A percentile compares a stretch with the other conserved stretches of the same genome.
phyloP scores from a whole-genome alignment of 2,888 invertebrate species.

The Mystacides longicornis region DNA sequence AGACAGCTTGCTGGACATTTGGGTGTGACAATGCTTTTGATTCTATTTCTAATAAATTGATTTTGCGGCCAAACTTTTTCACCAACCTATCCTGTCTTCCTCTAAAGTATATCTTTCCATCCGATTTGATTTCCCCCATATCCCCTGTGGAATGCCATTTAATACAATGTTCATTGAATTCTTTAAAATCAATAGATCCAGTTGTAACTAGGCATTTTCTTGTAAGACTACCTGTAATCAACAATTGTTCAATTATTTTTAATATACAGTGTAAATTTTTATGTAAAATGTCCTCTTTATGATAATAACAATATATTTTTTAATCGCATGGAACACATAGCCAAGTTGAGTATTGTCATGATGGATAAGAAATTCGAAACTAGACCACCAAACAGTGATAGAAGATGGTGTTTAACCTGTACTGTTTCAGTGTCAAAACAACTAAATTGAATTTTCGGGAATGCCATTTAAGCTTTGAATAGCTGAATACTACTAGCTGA shows the following conservation, averaged over 20 bases:
- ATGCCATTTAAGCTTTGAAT: too few relatives aligned
- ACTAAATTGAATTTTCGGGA: too few relatives aligned
- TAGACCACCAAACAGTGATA: too few relatives aligned
- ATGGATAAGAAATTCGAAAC: too few relatives aligned
- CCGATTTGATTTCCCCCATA: slow-evolving; percentile 48
- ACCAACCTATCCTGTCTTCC: slow-evolving; percentile 63
- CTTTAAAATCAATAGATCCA: slow-evolving; percentile 33
- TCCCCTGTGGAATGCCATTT: slow-evolving; percentile 61
- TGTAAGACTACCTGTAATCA: slow-evolving; percentile 38
- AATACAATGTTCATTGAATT: slow-evolving; percentile 5
- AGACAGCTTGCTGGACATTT: slow-evolving; percentile 45
- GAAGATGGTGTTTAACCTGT: too few relatives aligned
- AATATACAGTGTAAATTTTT: too few relatives aligned
- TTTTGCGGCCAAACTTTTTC: slow-evolving; percentile 69
- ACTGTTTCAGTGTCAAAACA: too few relatives aligned
- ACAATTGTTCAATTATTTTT: slow-evolving; percentile 16
- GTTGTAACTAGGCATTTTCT: slow-evolving; percentile 39
- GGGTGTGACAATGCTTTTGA: slow-evolving; percentile 38
- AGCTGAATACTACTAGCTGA: too few relatives aligned
- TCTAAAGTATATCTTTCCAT: slow-evolving; percentile 51
- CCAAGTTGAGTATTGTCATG: too few relatives aligned
- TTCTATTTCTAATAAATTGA: slow-evolving; percentile 56
- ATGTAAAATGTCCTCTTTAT: too few relatives aligned
- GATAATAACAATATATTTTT: too few relatives aligned
- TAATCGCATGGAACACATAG: too few relatives aligned